These are phyloP conservation scores for Erebia ligea DNA, from an alignment of 2,888 invertebrate genomes.

Conservation along the genomic window DNA sequence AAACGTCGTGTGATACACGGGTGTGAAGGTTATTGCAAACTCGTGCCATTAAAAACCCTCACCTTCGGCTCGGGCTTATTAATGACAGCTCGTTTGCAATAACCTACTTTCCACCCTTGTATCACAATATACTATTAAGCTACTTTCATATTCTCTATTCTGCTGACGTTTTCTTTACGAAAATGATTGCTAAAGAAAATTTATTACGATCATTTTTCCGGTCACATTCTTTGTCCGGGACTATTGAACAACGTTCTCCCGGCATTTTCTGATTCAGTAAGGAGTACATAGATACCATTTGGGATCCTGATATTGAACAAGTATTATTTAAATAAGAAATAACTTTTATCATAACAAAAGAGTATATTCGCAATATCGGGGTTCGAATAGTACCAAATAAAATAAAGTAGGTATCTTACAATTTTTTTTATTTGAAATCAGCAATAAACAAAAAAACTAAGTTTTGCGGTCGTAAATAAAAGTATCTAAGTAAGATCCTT, in stretches of 20 bases:
- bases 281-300: background rate
- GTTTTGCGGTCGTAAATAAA: too few relatives aligned
- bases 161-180: conserved; percentile 21
- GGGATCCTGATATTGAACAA: background rate
- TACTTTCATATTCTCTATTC: conserved; percentile 19
- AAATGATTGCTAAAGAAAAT: conserved; percentile 24
- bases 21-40: too few relatives aligned
- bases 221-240: conserved; percentile 18
- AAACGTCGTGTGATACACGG: too few relatives aligned
- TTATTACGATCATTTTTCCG: conserved; percentile 23
- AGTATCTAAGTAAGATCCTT: too few relatives aligned
- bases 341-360: background rate
- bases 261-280: conserved; percentile 13
- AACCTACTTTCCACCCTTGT: too few relatives aligned
- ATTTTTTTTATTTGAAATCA: too few relatives aligned
- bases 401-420: too few relatives aligned
- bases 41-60: too few relatives aligned
- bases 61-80: too few relatives aligned
- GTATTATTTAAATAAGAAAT: conserved; percentile 1
- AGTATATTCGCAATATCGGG: background rate
- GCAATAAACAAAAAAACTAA: too few relatives aligned
- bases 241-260: conserved; percentile 12
- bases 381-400: background rate
- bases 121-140: conserved; percentile 22
- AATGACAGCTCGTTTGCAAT: too few relatives aligned